Percentiles rank a stretch among this genome's conserved stretches.
Evolutionary conservation across 92 coral and sea anemone genomes (phyloP).

Genomic region (Palythoa grandiflora): DNA sequence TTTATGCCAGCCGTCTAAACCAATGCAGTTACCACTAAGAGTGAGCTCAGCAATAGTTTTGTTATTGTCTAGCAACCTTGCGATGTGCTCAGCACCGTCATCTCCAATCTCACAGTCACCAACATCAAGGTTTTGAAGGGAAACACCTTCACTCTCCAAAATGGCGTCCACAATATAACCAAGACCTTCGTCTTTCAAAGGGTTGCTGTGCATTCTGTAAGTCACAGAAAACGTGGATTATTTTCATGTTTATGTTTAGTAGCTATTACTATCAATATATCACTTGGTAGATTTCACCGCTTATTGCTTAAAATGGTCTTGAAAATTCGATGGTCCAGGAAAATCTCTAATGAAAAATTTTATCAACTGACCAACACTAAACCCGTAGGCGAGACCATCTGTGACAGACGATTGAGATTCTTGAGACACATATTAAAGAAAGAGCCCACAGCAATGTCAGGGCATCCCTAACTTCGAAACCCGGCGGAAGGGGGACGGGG

Average conservation of each 20-base stretch:
- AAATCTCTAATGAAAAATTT: no score
- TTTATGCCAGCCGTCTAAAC: constrained; percentile 83
- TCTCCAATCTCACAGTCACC: constrained; percentile 93
- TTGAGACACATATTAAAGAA: no score
- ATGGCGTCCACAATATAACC: constrained; percentile 84
- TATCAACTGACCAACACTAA: no score
- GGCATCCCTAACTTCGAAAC: no score
- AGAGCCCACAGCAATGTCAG: no score
- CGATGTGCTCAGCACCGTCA: constrained; percentile 84
- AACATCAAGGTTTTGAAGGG: constrained; percentile 86
- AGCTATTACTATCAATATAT: neutral
- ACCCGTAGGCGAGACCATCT: no score
- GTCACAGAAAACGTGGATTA: neutral
- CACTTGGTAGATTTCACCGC: no score
- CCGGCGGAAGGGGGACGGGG: no score
- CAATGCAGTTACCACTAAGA: constrained; percentile 82
- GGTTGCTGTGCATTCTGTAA: constrained; percentile 93
- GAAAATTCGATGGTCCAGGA: no score
- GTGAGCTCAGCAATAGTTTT: constrained; percentile 77
- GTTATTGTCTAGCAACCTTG: constrained; percentile 81
- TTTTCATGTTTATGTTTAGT: neutral
- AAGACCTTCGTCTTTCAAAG: constrained; percentile 88
- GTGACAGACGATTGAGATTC: no score
- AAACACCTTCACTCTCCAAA: constrained; percentile 64
- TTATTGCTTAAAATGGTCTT: no score